Evolutionary conservation across 1,140 invertebrate genomes (phyloP).

Genomic region (Triops cancriformis): DNA sequence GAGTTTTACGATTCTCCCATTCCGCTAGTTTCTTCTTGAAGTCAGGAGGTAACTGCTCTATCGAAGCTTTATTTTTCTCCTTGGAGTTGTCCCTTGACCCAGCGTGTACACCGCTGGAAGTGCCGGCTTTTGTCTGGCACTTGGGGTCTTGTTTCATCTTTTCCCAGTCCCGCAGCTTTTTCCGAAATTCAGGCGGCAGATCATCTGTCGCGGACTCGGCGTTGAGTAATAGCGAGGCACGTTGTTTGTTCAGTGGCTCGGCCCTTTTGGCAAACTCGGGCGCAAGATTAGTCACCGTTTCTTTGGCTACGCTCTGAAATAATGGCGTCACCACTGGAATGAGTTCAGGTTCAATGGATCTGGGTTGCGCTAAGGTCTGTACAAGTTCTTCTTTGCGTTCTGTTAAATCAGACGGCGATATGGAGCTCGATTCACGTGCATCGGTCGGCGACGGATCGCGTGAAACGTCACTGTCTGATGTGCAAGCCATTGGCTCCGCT

Average conservation of each 20-base stretch:
- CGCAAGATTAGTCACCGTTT: not conserved
- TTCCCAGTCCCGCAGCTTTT: constrained; percentile 76
- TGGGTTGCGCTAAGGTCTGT: not conserved
- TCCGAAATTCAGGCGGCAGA: constrained; percentile 48
- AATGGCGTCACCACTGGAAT: constrained; percentile 9
- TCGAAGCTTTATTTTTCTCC: constrained; percentile 15
- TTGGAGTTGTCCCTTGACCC: constrained; percentile 15
- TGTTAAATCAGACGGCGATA: not conserved
- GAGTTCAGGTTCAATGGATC: constrained; percentile 9
- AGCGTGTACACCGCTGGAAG: not conserved
- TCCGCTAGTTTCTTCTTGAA: constrained; percentile 73
- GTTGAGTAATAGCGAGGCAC: constrained; percentile 20
- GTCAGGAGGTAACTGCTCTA: constrained; percentile 31
- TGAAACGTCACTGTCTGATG: not conserved
- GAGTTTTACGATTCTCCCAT: constrained; percentile 55
- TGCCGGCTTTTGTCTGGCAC: constrained; percentile 14
- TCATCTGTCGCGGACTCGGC: constrained; percentile 21
- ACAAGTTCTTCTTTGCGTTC: not conserved
- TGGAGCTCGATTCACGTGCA: not conserved
- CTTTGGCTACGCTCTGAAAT: constrained; percentile 13
- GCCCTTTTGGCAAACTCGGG: constrained; percentile 2
- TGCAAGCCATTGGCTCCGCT: not conserved
- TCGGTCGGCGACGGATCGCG: not conserved
- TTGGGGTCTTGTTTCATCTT: constrained; percentile 39
- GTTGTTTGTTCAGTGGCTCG: not conserved